A percentile compares a stretch with the other conserved stretches of the same genome.
phyloP scores from a whole-genome alignment of 2,797 vertebrate genomes.

The Huso huso region DNA sequence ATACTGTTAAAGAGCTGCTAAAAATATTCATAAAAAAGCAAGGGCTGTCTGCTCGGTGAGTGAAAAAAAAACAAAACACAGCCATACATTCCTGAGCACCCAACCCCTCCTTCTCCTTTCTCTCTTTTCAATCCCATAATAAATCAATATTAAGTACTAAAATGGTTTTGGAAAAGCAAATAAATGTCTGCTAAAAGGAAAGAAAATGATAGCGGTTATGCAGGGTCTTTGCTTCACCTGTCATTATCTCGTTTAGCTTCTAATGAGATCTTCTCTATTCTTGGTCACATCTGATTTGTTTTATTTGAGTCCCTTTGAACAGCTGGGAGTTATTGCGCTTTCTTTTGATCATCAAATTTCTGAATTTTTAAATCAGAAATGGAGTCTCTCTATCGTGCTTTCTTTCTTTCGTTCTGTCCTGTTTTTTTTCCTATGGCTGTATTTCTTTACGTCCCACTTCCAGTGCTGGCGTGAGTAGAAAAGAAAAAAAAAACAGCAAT shows the following conservation, averaged over 20 bases:
- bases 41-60: conserved; percentile 33
- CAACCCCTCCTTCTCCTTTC: conserved; percentile 37
- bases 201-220: conserved; percentile 54
- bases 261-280: conserved; percentile 93
- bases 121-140: conserved; percentile 55
- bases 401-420: conserved; percentile 35
- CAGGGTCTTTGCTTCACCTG: conserved; percentile 73
- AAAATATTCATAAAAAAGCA: conserved; percentile 31
- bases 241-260: conserved; percentile 79
- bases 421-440: conserved; percentile 47
- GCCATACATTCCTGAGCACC: conserved; percentile 33
- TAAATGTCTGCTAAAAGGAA: conserved; percentile 52
- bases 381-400: conserved; percentile 33
- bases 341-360: conserved; percentile 90
- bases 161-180: conserved; percentile 49
- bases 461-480: conserved; percentile 29
- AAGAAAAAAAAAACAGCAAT: conserved; percentile 28
- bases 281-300: conserved; percentile 91
- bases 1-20: conserved; percentile 4
- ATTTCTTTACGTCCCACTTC: conserved; percentile 59
- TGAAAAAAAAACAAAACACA: conserved; percentile 45
- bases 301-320: conserved; percentile 90
- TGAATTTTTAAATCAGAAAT: conserved; percentile 83
- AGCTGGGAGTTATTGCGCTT: conserved; percentile 82
- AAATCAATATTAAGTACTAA: conserved; percentile 64